A percentile compares a stretch with the other conserved stretches of the same genome.
Conservation (phyloP, 2,888 invertebrate species). For the Pycnomerus fuliginosus region DNA sequence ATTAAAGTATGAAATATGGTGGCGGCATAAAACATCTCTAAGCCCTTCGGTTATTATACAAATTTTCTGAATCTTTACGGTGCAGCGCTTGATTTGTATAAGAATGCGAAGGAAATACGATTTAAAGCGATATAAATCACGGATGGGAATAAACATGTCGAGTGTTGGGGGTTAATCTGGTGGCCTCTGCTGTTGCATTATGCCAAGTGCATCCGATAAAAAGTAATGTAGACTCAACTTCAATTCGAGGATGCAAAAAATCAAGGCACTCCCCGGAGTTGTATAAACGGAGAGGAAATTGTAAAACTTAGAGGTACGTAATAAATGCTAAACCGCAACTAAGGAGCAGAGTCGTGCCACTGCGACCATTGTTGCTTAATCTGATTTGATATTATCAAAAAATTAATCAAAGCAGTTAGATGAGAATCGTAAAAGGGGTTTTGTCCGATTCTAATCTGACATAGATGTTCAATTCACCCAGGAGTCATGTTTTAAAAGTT, state of each 20-base stretch:
- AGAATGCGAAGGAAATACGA: conserved; percentile 31
- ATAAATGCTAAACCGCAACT: conserved; percentile 17
- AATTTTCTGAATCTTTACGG: conserved; percentile 32
- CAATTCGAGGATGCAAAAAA: conserved; percentile 7
- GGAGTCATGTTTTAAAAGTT: too few species aligned
- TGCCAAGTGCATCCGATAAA: too few species aligned
- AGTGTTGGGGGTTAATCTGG: conserved; percentile 25
- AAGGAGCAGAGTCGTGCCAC: conserved; percentile 11
- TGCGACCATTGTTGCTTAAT: too few species aligned
- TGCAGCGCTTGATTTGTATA: conserved; percentile 34
- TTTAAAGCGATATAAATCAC: conserved; percentile 34
- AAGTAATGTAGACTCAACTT: too few species aligned
- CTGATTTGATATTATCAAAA: too few species aligned
- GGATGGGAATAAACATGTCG: conserved; percentile 7
- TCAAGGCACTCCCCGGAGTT: conserved; percentile 4
- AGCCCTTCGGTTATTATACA: conserved; percentile 30
- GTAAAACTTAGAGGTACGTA: conserved; percentile 7
- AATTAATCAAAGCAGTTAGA: too few species aligned
- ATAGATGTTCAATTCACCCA: too few species aligned
- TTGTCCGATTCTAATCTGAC: too few species aligned
- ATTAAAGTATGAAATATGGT: conserved; percentile 35
- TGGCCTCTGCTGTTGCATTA: conserved; percentile 6
- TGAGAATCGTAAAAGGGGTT: too few species aligned
- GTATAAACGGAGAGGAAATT: conserved; percentile 3
- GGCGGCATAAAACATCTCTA: conserved; percentile 28